Conservation (phyloP, 2,797 vertebrate species). For the Pogonophryne albipinna region DNA sequence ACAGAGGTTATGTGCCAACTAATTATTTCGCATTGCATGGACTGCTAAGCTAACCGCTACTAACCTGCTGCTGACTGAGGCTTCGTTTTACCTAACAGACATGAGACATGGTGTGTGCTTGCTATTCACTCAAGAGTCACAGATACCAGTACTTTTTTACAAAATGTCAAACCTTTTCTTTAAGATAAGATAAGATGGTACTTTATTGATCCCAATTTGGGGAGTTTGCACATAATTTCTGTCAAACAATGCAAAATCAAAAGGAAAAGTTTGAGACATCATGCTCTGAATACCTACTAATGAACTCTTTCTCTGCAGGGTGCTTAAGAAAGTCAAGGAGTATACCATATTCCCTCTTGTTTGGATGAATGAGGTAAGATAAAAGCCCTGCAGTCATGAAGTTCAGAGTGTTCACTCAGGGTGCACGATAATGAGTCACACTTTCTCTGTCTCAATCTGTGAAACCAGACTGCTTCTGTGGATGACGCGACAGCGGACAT, state of each 20-base stretch:
- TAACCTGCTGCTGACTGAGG: neutral
- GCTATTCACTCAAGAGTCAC: too few relatives aligned
- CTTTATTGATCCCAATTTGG: too few relatives aligned
- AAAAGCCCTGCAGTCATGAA: neutral
- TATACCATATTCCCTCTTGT: slow-evolving; percentile 89
- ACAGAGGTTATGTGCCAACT: too few relatives aligned
- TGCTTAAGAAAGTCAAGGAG: slow-evolving; percentile 84
- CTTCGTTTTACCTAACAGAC: neutral
- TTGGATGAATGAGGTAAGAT: slow-evolving; percentile 96
- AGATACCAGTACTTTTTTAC: too few relatives aligned
- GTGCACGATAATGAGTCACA: neutral
- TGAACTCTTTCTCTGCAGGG: slow-evolving; percentile 76
- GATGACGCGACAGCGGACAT: slow-evolving; percentile 88
- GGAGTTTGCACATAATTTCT: neutral
- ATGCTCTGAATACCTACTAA: slow-evolving; percentile 24
- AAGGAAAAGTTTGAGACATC: neutral
- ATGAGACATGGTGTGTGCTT: too few relatives aligned
- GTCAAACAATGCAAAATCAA: neutral
- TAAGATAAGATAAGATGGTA: too few relatives aligned
- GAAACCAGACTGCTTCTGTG: slow-evolving; percentile 87
- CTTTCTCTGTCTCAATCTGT: slow-evolving; percentile 10
- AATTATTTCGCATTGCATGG: neutral
- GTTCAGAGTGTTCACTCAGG: neutral
- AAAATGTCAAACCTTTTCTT: neutral
- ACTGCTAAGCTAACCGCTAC: neutral